phyloP scores from a whole-genome alignment of 2,113 vertebrate genomes.

The Plecturocebus donacophilus region DNA sequence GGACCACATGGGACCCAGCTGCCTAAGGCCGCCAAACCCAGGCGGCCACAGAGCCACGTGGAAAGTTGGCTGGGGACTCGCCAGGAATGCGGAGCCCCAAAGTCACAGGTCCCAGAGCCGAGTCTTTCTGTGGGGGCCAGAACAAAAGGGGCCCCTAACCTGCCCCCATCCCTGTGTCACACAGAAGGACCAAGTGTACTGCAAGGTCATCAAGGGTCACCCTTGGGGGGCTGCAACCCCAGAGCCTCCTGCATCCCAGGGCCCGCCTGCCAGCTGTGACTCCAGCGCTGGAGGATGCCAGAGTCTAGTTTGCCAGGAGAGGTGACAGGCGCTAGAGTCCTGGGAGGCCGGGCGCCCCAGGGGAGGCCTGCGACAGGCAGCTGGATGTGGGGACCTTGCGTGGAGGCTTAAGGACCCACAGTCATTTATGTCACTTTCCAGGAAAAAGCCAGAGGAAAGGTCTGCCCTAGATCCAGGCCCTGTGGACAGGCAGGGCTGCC shows the following conservation, averaged over 20 bases:
- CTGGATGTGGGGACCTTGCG: no score
- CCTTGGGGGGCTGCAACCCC: no score
- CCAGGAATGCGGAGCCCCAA: accelerated
- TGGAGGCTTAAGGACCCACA: no score
- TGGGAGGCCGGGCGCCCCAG: accelerated
- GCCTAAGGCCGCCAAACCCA: background rate
- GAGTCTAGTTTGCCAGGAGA: background rate
- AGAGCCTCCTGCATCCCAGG: background rate
- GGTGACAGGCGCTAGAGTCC: background rate
- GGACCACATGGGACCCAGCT: background rate
- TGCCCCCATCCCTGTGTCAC: no score
- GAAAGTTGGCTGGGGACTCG: accelerated
- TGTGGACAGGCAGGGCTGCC: accelerated
- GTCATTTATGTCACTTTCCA: accelerated
- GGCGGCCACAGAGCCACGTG: accelerated
- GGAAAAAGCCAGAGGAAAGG: background rate
- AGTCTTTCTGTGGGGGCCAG: background rate
- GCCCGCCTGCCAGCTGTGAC: accelerated
- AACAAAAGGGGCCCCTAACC: background rate
- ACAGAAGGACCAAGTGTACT: background rate
- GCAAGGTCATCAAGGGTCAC: background rate
- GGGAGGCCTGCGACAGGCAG: background rate
- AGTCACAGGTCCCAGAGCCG: accelerated
- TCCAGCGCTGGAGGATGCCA: background rate
- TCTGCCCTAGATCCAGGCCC: background rate